Percentiles rank a stretch among this genome's conserved stretches.
Evolutionary conservation across 2,113 vertebrate genomes (phyloP).

Genomic region (human): DNA sequence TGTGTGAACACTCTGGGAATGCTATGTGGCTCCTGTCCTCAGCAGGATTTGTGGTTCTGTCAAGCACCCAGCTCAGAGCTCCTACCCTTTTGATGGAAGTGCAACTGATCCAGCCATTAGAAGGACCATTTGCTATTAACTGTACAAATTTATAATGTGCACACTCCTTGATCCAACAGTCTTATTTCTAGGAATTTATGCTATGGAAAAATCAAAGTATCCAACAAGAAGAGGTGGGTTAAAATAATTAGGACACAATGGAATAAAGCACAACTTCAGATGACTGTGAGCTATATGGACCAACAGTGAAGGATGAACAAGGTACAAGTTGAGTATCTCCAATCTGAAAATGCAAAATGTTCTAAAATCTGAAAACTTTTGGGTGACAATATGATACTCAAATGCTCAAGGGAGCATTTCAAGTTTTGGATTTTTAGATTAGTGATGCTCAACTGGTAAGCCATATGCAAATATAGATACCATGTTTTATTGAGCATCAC

Average conservation of each 20-base stretch:
- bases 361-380: neutral
- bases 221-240: neutral
- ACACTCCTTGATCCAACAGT: neutral
- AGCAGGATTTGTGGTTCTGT: neutral
- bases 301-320: neutral
- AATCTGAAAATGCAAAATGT: neutral
- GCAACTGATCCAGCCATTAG: neutral
- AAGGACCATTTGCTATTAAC: neutral
- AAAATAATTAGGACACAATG: neutral
- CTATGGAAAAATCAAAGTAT: neutral
- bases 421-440: neutral
- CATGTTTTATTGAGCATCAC: neutral
- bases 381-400: neutral
- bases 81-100: neutral
- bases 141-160: neutral
- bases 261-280: neutral
- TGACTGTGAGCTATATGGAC: neutral
- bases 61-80: neutral
- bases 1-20: no score
- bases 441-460: neutral
- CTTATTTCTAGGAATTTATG: neutral
- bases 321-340: neutral
- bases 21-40: accelerated
- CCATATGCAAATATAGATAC: neutral
- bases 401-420: neutral